phyloP scores from a whole-genome alignment of 1,140 invertebrate genomes.

The Battus philenor region DNA sequence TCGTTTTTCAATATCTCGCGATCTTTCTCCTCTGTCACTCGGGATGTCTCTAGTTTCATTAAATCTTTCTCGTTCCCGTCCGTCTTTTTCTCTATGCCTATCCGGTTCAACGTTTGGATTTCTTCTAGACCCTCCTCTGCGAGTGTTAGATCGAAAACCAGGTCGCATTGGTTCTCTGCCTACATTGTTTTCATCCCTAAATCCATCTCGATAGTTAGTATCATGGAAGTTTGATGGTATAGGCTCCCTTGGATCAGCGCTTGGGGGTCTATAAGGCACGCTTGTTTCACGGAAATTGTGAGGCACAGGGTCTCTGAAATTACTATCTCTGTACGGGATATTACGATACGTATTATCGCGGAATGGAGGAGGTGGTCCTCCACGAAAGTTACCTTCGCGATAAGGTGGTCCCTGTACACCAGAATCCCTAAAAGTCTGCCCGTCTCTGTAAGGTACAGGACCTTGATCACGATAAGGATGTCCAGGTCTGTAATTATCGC shows the following conservation, averaged over 20 bases:
- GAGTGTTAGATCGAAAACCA: constrained; percentile 42
- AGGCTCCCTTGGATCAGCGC: constrained; percentile 49
- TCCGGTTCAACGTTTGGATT: constrained; percentile 56
- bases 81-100: constrained; percentile 52
- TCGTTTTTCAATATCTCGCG: constrained; percentile 42
- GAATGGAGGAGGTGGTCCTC: constrained; percentile 49
- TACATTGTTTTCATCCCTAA: constrained; percentile 48
- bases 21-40: constrained; percentile 42
- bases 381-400: constrained; percentile 53
- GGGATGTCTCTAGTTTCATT: constrained; percentile 45
- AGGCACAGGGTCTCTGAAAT: constrained; percentile 51
- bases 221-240: constrained; percentile 41
- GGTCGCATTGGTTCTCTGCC: constrained; percentile 38
- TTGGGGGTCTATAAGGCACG: constrained; percentile 49
- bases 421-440: constrained; percentile 50
- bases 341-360: constrained; percentile 57
- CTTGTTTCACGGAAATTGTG: constrained; percentile 50
- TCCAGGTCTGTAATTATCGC: constrained; percentile 53
- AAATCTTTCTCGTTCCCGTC: constrained; percentile 47
- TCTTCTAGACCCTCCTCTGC: constrained; percentile 42
- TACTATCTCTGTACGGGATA: constrained; percentile 54
- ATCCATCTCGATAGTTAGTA: constrained; percentile 54
- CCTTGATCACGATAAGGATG: constrained; percentile 50
- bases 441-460: constrained; percentile 50
- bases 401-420: constrained; percentile 32